Evolutionary conservation across 2,888 invertebrate species (phyloP).

Genomic region (Eubasilissa splendida): DNA sequence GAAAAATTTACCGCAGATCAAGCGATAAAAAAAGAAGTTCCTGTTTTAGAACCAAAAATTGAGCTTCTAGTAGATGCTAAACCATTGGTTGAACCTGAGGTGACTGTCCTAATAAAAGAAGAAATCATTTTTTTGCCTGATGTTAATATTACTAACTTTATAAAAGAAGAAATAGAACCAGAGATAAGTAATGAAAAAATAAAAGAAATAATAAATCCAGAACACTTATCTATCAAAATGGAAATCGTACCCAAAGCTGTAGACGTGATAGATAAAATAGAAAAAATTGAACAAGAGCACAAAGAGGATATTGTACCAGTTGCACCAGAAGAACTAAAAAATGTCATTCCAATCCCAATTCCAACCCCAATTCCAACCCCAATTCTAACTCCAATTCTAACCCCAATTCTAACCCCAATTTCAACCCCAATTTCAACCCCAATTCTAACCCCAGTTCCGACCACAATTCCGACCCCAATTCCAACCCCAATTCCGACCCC

Average conservation of each 20-base stretch:
- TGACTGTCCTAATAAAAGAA: constrained; percentile 30
- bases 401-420: no score
- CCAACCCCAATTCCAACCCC: no score
- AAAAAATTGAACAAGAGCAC: constrained; percentile 46
- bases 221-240: constrained; percentile 25
- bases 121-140: constrained; percentile 25
- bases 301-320: no score
- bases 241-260: background rate
- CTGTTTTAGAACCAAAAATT: constrained; percentile 34
- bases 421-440: no score
- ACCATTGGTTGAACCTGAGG: constrained; percentile 10
- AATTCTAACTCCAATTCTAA: no score
- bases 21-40: constrained; percentile 58
- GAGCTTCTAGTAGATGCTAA: constrained; percentile 33
- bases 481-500: no score
- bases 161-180: constrained; percentile 43
- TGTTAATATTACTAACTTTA: constrained; percentile 18
- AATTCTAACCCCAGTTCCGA: no score
- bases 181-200: background rate
- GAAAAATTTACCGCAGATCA: constrained; percentile 46
- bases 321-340: no score
- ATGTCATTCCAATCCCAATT: no score
- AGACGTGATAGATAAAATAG: background rate
- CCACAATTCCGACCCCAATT: no score
- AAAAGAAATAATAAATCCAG: background rate